These are phyloP conservation scores for Hippocampus guttulatus DNA, from an alignment of 2,113 vertebrate genomes.

Conservation along the genomic window DNA sequence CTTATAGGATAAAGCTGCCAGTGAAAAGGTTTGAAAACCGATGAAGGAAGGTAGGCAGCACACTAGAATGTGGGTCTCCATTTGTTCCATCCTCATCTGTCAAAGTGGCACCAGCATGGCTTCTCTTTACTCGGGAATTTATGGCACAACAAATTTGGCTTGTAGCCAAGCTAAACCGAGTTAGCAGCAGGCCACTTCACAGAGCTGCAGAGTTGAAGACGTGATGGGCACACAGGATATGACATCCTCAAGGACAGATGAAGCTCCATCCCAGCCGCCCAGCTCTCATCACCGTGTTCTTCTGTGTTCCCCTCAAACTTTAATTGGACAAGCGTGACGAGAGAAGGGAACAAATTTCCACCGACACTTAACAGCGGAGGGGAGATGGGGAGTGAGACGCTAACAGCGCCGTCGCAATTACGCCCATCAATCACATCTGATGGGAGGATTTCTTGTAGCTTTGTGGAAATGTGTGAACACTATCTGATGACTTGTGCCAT, in stretches of 20 bases:
- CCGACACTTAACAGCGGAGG: constrained; percentile 45
- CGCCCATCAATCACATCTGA: constrained; percentile 53
- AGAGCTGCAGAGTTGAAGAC: constrained; percentile 32
- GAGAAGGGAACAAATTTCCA: constrained; percentile 61
- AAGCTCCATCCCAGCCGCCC: constrained; percentile 34
- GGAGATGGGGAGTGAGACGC: constrained; percentile 35
- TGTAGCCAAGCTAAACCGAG: constrained; percentile 30
- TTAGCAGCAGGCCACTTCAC: constrained; percentile 48
- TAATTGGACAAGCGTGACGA: constrained; percentile 63
- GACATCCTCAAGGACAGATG: constrained; percentile 66
- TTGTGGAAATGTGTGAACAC: constrained; percentile 48
- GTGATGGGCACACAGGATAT: constrained; percentile 58
- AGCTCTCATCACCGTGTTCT: constrained; percentile 35
- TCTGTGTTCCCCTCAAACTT: constrained; percentile 47
- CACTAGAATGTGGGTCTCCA: constrained; percentile 35
- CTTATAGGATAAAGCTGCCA: constrained; percentile 33
- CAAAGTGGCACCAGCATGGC: constrained; percentile 8
- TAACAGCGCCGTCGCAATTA: constrained; percentile 44
- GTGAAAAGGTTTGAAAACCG: constrained; percentile 60
- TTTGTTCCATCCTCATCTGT: constrained; percentile 21
- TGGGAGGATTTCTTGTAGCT: constrained; percentile 46
- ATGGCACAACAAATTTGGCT: constrained; percentile 16
- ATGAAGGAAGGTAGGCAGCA: constrained; percentile 42
- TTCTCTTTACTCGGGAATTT: constrained; percentile 32
- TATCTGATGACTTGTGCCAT: constrained; percentile 58